Evolutionary conservation across 2,888 invertebrate genomes (phyloP), one percentile per base, ranked within the genome.

Genomic region (Campaea margaritaria): DNA sequence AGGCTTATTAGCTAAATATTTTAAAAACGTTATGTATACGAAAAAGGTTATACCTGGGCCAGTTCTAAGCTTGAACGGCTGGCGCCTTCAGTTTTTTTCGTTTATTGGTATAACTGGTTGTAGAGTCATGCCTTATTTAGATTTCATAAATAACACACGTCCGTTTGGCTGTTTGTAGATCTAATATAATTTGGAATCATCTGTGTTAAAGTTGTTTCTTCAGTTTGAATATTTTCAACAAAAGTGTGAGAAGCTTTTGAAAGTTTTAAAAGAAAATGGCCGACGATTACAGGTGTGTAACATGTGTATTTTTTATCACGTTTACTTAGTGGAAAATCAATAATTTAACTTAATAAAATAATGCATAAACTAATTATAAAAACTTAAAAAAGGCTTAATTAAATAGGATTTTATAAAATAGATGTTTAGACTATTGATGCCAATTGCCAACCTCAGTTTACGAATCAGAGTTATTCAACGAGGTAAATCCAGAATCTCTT

Each of bases 231-330:
- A 31, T 9, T 3, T 10, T 9, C 7, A 31, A 7, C 9, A 31
- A 31, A 31, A 9, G 1, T 13, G 39, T 14, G 21, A 16, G 2
- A 27, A 43, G 16, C 3, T 11, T 16, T 21, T 11, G 21, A 21
- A 11, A 43, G 5, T 21, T 43, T 21, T 21, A n/a, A n/a, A 36
- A 12, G 36, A 3, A 36, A n/a, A 65, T 68, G 68, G 62, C 68
- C 5, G 68, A 68, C 34, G 69, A 70, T 53, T 70, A 58, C 62
- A 70, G 69, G 70, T 68, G 59, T 15, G 46, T 21, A 21, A 21
- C 13, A 39, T 27, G 27, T 28, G 14, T 15, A 14, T 14, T 39
- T 39, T 21, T 21, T 21, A 21, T 21, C n/a, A n/a, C n/a, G n/a
- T 21, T 21, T 21, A 21, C 21, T 21, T n/a, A n/a, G n/a, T n/a